These are phyloP conservation scores for Chrysodeixis includens DNA, from an alignment of 2,888 invertebrate genomes.

Conservation along the genomic window DNA sequence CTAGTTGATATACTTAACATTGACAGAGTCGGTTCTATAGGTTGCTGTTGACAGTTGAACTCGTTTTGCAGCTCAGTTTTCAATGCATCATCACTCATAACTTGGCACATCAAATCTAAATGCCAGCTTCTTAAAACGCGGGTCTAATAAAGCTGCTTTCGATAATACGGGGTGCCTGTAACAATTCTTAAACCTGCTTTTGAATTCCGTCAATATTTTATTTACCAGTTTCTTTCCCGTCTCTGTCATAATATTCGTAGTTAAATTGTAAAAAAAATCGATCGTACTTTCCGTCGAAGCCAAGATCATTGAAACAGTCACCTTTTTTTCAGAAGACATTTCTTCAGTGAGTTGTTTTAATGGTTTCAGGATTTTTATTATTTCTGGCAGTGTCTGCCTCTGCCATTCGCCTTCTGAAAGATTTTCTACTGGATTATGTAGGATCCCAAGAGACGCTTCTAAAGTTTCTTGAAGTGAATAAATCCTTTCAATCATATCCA, in stretches of 20 bases:
- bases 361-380: conserved; percentile 53
- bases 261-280: conserved; percentile 32
- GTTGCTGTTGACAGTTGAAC: conserved; percentile 39
- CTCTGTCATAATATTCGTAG: conserved; percentile 35
- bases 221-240: conserved; percentile 12
- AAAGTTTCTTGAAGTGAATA: conserved; percentile 52
- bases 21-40: conserved; percentile 31
- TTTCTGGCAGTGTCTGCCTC: conserved; percentile 55
- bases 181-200: conserved; percentile 55
- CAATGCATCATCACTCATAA: conserved; percentile 54
- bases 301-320: conserved; percentile 49
- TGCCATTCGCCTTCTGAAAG: conserved; percentile 51
- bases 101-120: conserved; percentile 30
- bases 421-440: conserved; percentile 55
- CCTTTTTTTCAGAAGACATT: conserved; percentile 52
- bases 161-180: conserved; percentile 47
- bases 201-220: conserved; percentile 49
- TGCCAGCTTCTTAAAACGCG: conserved; percentile 51
- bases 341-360: conserved; percentile 54
- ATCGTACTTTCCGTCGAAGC: conserved; percentile 45
- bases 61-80: conserved; percentile 56
- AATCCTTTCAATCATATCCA: conserved; percentile 55
- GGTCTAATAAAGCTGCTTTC: conserved; percentile 15
- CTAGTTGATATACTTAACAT: conserved; percentile 45
- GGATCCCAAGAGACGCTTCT: conserved; percentile 51